Percentiles rank a stretch among this genome's conserved stretches.
Conservation (phyloP, 2,113 vertebrate species). For the rat (Rattus norvegicus) region DNA sequence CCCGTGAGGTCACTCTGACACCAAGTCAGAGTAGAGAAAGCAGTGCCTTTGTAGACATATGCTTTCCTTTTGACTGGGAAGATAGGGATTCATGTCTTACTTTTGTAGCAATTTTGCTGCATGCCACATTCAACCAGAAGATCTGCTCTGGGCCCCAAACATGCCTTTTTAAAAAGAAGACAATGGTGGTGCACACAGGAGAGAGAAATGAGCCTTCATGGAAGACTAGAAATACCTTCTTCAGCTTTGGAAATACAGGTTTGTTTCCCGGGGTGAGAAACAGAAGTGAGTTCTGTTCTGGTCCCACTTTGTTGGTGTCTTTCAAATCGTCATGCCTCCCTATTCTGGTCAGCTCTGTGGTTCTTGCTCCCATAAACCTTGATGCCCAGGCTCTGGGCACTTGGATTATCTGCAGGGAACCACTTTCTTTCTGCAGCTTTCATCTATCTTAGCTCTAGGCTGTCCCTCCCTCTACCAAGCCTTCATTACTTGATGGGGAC, state of each 20-base stretch:
- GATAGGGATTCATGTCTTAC: not conserved
- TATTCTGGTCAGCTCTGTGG: not conserved
- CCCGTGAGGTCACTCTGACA: not conserved
- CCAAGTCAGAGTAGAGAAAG: not conserved
- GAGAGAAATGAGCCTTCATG: not conserved
- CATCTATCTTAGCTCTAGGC: not conserved
- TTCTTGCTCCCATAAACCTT: conserved; percentile 21
- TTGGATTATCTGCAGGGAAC: not conserved
- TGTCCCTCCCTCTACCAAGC: not conserved
- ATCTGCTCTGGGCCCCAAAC: not conserved
- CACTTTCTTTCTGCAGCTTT: not conserved
- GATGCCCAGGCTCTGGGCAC: not conserved
- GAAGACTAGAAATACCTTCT: not conserved
- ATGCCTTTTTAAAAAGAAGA: not conserved
- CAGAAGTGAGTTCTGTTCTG: not conserved
- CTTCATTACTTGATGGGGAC: not conserved
- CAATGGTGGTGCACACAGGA: not conserved
- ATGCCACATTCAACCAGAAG: not conserved
- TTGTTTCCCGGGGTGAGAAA: not conserved
- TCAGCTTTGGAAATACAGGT: not conserved
- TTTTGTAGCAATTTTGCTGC: not conserved
- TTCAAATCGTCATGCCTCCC: not conserved
- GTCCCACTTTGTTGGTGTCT: not conserved
- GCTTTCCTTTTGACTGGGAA: not conserved
- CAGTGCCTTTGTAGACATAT: not conserved